Base-by-base conservation (phyloP, 1,140 invertebrate genomes). In the Diachasma alloeum region DNA sequence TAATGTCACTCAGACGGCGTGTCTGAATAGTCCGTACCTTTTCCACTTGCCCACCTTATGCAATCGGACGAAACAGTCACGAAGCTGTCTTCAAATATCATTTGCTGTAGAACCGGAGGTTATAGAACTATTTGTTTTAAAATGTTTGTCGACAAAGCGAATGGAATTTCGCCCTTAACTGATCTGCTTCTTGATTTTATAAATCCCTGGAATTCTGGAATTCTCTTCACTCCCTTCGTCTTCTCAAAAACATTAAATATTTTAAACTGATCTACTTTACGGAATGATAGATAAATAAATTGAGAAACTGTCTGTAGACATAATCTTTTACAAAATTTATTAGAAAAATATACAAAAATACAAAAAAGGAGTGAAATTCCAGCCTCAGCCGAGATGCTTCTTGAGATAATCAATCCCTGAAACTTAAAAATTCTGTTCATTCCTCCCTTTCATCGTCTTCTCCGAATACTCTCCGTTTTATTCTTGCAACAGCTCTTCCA, bases 391-490 rank as follows among this genome's bases (percentile, higher is more conserved):
- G 19, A 22, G 9, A 6, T 48, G 4, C 13, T 26, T 4, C 53
- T 26, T 59, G 10, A 59, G 10, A 19, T 59, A 59, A 22, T 22
- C n/a, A 59, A 9, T 24, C 4, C 53, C 53, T 10, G 22, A 11
- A 26, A 77, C 69, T 42, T 74, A 46, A 44, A 31, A 31, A n/a
- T 77, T 75, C n/a, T 75, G 44, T 22, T 69, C 44, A 39, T 4
- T 26, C 6, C 9, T 24, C 5, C 26, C 13, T 36, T 19, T 48
- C 6, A 86, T 26, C 0, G 85, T 87, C 42, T 88, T 81, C 70
- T 90, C 90, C 0, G 83, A 59, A 87, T 0, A 81, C 15, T 88
- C 83, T 4, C 88, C 83, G 24, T 79, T n/a, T 83, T 84, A 36
- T 82, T 77, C 0, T 85, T 81, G 44, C 86, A 87, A 72, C 85